Percentiles rank a stretch among this genome's conserved stretches.
Conservation (phyloP, 2,797 vertebrate genomes). For the Eupleurogrammus muticus region DNA sequence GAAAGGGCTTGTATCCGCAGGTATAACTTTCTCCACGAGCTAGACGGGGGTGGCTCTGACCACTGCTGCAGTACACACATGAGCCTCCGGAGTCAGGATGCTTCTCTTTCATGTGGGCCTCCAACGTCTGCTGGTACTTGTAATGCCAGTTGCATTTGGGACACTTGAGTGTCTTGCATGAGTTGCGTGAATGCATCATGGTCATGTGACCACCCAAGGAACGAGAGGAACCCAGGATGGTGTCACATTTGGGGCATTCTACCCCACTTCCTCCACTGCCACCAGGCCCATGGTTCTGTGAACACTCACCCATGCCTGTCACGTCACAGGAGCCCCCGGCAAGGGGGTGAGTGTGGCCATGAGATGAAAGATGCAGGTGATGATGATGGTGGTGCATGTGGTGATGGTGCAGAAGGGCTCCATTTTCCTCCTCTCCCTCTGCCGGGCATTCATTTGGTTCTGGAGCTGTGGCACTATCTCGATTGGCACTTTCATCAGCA, state of each 20-base stretch:
- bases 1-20: slow-evolving; percentile 99
- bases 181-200: slow-evolving; percentile 99
- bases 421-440: slow-evolving; percentile 95
- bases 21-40: slow-evolving; percentile 99
- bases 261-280: slow-evolving; percentile 90
- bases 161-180: slow-evolving; percentile 99
- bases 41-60: slow-evolving; percentile 96
- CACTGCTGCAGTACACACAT: slow-evolving; percentile 95
- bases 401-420: slow-evolving; percentile 85
- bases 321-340: slow-evolving; percentile 92
- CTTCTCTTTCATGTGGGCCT: slow-evolving; percentile 99
- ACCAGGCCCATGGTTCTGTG: slow-evolving; percentile 84
- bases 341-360: slow-evolving; percentile 87
- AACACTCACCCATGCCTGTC: slow-evolving; percentile 90
- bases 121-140: slow-evolving; percentile 99
- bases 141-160: slow-evolving; percentile 99
- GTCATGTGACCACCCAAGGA: slow-evolving; percentile 99
- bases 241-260: slow-evolving; percentile 99
- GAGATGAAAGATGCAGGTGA: slow-evolving; percentile 85
- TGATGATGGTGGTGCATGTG: slow-evolving; percentile 91
- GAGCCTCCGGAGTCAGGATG: slow-evolving; percentile 97
- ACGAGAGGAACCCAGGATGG: slow-evolving; percentile 95
- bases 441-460: slow-evolving; percentile 98
- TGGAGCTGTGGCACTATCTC: slow-evolving; percentile 98
- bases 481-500: slow-evolving; percentile 99